Base-by-base conservation (phyloP, 2,797 vertebrate species). In the Apogon talboti region DNA sequence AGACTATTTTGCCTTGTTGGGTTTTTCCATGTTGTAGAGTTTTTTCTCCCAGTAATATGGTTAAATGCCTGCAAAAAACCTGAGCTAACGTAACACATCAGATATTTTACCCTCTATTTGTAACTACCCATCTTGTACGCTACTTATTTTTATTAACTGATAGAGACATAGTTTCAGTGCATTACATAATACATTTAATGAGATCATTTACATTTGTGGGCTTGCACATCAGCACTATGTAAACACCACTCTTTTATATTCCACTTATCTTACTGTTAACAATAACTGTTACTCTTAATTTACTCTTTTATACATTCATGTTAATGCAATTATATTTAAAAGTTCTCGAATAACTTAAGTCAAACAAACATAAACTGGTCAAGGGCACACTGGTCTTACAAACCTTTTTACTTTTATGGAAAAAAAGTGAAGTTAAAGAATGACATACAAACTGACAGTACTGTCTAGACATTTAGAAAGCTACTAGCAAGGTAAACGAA, bases 21-120 rank as follows among this genome's bases (percentile, higher is more conserved):
- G 71, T 78, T 71, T 63, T 82, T 79, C 80, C 33, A 81, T 66
- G 53, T 68, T 45, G 28, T 16, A 41, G 10, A 55, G 47, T 6
- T 21, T 73, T 44, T 47, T 59, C 24, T 60, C 24, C 14, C 28
- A 0, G 10, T 11, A n/a, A 58, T 46, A 46, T 40, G 47, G 49
- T 56, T 13, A 33, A 15, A 57, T 46, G 4, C 54, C 42, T 7
- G 43, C 58, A 33, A 74, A 65, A 24, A 41, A 45, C 47, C 11
- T 45, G 63, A 64, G 41, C 18, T 52, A 30, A 67, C 14, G 62
- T 40, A 40, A 78, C 37, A 67, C 28, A 46, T 12, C 16, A 48
- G 21, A 33, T 53, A 50, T 41, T 38, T 51, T 24, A 58, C 15
- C 21, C 12, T 70, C 12, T 33, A 43, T 54, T 68, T 62, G 11